Base-by-base conservation (phyloP, 2,113 vertebrate genomes). In the Paracanthobrama guichenoti region DNA sequence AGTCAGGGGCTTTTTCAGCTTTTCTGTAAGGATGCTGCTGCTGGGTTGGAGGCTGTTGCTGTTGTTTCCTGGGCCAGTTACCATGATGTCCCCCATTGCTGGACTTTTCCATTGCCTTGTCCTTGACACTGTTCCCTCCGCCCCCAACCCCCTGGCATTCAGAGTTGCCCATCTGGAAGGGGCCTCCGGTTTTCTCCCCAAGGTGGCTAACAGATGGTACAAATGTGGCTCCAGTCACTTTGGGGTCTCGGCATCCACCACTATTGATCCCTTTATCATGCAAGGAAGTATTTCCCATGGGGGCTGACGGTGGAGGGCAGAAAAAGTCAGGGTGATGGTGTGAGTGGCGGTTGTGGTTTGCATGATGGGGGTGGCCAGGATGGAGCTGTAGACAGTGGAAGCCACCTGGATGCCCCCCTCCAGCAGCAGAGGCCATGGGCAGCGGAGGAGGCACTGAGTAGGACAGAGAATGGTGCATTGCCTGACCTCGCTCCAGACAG, bases 311-410 rank as follows among this genome's bases (percentile, higher is more conserved):
- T 24, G 93, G 92, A 0, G 96, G 95, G 88, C 97, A 97, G 88
- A 97, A 96, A 89, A 97, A 95, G 26, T 98, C 97, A 0, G 97
- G 92, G 85, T 94, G 94, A 85, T 90, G 88, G 72, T 93, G 94
- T 86, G 94, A 90, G 85, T 88, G 88, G 66, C 85, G 87, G n/a
- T 66, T 69, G 1, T 93, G 84, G 76, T 89, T 89, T 18, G 87
- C 73, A 44, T 88, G 93, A 87, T 94, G 93, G 18, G 93, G 92
- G 81, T 94, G 94, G 80, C 93, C 90, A 0, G 96, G 89, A 57
- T 97, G 97, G 13, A 98, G 95, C 88, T 96, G 97, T 85, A 97
- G 93, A 92, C 97, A 98, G 88, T 97, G 96, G 91, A 97, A 98
- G 81, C 96, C 94, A 62, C 96, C 91, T 0, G 96, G 81, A 6